Evolutionary conservation across 2,797 vertebrate species (phyloP).

Genomic region (Coregonus sp.): DNA sequence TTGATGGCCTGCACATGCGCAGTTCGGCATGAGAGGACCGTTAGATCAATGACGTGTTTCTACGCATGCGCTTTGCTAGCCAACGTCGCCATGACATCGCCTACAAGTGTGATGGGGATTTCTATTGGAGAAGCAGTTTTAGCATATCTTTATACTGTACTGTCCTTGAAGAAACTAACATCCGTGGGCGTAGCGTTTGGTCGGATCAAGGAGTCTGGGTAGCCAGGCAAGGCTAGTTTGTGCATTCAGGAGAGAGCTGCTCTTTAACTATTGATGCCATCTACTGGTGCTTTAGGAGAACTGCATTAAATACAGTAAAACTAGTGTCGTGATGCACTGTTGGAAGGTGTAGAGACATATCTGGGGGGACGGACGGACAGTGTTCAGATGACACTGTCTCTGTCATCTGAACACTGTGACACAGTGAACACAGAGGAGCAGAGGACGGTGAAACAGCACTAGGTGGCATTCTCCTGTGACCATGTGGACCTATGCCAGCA

Average conservation of each 20-base stretch:
- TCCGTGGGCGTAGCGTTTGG: too few relatives aligned
- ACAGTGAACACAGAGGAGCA: not conserved
- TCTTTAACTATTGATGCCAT: slow-evolving; percentile 67
- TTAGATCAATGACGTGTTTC: too few relatives aligned
- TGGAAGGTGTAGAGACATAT: not conserved
- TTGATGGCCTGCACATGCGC: too few relatives aligned
- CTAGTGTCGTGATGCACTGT: not conserved
- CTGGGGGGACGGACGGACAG: too few relatives aligned
- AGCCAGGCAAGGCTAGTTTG: not conserved
- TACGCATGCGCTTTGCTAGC: too few relatives aligned
- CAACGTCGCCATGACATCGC: too few relatives aligned
- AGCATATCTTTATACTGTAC: too few relatives aligned
- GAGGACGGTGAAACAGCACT: not conserved
- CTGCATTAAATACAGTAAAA: slow-evolving; percentile 36
- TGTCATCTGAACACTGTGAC: not conserved
- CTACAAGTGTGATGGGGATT: too few relatives aligned
- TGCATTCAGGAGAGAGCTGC: slow-evolving; percentile 35
- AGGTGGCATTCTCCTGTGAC: not conserved
- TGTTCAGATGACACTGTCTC: not conserved
- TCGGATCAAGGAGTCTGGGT: too few relatives aligned
- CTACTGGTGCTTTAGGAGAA: slow-evolving; percentile 63
- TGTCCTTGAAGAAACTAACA: too few relatives aligned
- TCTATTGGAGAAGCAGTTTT: too few relatives aligned
- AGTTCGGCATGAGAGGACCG: too few relatives aligned
- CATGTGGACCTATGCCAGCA: not conserved